Percentiles rank a stretch among this genome's conserved stretches.
Evolutionary conservation across 2,797 vertebrate genomes (phyloP).

Genomic region (Acropternis orthonyx): DNA sequence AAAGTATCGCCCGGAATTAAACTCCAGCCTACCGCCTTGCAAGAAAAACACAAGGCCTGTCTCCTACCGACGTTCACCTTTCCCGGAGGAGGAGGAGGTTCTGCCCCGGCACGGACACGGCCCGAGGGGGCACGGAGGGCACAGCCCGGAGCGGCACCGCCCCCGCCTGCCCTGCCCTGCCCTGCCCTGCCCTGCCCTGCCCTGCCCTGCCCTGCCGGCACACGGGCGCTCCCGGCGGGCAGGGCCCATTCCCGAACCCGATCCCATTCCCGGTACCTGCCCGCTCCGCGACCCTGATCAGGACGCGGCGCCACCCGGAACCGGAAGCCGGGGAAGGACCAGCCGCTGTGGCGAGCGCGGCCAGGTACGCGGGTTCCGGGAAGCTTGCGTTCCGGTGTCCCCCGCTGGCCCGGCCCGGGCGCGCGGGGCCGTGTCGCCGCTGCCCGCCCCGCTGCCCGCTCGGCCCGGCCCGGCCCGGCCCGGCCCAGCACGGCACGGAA

Average conservation of each 20-base stretch:
- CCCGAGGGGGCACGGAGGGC: neutral
- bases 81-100: neutral
- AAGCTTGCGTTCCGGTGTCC: neutral
- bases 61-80: fast-evolving
- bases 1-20: neutral
- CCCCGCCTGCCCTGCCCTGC: neutral
- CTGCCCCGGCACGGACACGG: no score
- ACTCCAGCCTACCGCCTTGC: neutral
- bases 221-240: fast-evolving
- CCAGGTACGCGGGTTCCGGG: neutral
- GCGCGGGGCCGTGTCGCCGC: fast-evolving
- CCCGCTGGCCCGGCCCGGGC: fast-evolving
- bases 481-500: fast-evolving
- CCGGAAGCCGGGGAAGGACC: fast-evolving
- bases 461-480: no score
- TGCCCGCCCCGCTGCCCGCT: fast-evolving
- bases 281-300: neutral
- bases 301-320: neutral
- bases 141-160: neutral
- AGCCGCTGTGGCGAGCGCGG: fast-evolving
- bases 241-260: neutral
- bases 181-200: neutral
- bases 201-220: no score
- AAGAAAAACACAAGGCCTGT: fast-evolving
- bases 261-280: neutral